A percentile compares a stretch with the other conserved stretches of the same genome.
Evolutionary conservation across 2,113 vertebrate species (phyloP).

Genomic region (Anarrhichthys ocellatus): DNA sequence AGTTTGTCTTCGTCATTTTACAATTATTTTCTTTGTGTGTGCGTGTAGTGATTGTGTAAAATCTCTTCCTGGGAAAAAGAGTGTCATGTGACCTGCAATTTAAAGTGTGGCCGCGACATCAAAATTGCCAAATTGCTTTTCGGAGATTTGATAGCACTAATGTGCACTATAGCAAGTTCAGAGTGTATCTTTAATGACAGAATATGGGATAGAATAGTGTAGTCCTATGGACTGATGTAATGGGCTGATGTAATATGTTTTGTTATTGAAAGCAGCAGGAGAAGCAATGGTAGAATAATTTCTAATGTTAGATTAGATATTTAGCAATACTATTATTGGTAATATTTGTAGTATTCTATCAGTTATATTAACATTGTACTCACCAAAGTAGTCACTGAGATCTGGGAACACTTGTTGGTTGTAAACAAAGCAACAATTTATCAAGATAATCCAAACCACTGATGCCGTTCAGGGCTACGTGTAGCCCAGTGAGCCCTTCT

Average conservation of each 20-base stretch:
- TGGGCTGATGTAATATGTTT: neutral
- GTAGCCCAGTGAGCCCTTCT: neutral
- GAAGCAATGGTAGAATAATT: neutral
- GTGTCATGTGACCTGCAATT: neutral
- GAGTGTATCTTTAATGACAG: neutral
- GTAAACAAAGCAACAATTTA: neutral
- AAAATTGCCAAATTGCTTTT: neutral
- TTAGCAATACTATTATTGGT: neutral
- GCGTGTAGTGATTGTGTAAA: too few species aligned
- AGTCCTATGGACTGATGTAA: neutral
- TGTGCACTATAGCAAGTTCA: neutral
- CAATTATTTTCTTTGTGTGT: too few species aligned
- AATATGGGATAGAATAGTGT: neutral
- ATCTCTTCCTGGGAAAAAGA: neutral
- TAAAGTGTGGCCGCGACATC: neutral
- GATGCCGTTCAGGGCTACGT: neutral
- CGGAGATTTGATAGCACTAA: neutral
- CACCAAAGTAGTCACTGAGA: neutral
- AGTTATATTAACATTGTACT: neutral
- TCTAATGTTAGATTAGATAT: neutral
- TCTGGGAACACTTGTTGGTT: neutral
- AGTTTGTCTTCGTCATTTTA: neutral
- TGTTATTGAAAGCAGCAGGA: neutral
- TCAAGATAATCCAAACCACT: neutral
- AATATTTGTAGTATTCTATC: neutral